Percentiles rank a stretch among this genome's conserved stretches.
Conservation (phyloP, 1,140 invertebrate genomes). For the Platorchestia sp. region DNA sequence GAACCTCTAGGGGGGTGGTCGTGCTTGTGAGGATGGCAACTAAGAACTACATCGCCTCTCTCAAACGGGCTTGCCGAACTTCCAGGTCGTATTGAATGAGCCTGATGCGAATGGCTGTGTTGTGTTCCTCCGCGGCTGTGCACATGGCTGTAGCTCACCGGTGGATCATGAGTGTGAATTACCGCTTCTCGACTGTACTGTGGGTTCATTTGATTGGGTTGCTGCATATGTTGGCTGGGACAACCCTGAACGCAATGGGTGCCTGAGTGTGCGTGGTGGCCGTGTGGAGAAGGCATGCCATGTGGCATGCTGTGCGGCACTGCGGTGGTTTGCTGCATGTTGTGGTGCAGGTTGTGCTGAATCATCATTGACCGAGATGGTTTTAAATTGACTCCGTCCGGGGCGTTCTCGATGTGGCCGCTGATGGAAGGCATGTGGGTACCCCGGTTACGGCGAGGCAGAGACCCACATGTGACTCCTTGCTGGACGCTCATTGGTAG, state of each 20-base stretch:
- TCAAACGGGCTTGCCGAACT: neutral
- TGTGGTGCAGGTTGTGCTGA: neutral
- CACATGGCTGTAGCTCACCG: neutral
- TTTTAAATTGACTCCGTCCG: conserved; percentile 21
- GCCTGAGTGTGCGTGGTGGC: neutral
- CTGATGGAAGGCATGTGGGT: conserved; percentile 36
- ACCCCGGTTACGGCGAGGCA: neutral
- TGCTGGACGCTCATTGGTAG: neutral
- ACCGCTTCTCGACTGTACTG: neutral
- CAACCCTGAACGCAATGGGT: neutral
- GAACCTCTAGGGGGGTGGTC: conserved; percentile 12
- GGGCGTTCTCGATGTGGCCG: conserved; percentile 20
- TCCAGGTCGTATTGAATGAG: neutral
- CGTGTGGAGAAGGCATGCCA: neutral
- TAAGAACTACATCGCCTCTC: conserved; percentile 15
- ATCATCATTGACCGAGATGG: conserved; percentile 24
- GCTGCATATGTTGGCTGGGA: neutral
- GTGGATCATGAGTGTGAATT: conserved; percentile 14
- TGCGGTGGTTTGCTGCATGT: neutral
- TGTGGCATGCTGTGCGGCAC: neutral
- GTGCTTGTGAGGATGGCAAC: conserved; percentile 26
- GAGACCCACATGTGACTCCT: neutral
- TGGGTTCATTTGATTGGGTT: neutral
- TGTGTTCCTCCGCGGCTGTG: neutral
- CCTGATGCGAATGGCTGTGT: neutral